Base-by-base conservation (phyloP, 2,888 invertebrate genomes). In the Sminthurinus aureus region DNA sequence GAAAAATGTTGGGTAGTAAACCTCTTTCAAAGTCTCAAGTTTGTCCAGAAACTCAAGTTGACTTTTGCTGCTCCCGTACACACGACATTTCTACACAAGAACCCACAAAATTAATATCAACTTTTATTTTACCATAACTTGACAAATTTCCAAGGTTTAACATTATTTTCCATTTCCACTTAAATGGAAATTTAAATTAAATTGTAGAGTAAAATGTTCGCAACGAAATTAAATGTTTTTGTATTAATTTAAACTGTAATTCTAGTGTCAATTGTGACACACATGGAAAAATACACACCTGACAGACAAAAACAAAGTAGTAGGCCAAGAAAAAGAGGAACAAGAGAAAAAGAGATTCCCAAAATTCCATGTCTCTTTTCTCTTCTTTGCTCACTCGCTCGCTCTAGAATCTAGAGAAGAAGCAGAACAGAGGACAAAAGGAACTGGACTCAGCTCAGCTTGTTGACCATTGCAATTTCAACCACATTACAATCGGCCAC, bases 1-100 rank as follows among this genome's bases (percentile, higher is more conserved):
- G 50, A 86, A 84, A 15, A 86, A 64, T 1, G 84, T 67, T 0
- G 87, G 87, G 52, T 82, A 86, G 67, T 86, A 87, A 50, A 69
- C 71, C 69, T 83, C 76, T 64, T 83, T 71, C 50, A 85, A 73
- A 1, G 83, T 85, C n/a, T 82, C 82, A 2, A 85, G 80, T 67
- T 82, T 78, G 15, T 77, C 73, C 51, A 82, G 22, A 20, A 77
- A 71, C 18, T 82, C 82, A 4, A 77, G 51, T 20, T 77, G 77
- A 12, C 18, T 22, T 51, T 66, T 67, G 24, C 77, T 82, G 11
- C 76, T 69, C 12, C 38, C 77, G 18, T 82, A 82, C 24, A 82
- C 52, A 18, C 52, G 38, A 6, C 51, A 20, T 77, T 78, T 82
- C 82, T 82, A 22, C 18, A 75, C 20, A 76, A 52, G 6, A 52